Conservation (phyloP, 2,113 vertebrate genomes). For the Castor canadensis region DNA sequence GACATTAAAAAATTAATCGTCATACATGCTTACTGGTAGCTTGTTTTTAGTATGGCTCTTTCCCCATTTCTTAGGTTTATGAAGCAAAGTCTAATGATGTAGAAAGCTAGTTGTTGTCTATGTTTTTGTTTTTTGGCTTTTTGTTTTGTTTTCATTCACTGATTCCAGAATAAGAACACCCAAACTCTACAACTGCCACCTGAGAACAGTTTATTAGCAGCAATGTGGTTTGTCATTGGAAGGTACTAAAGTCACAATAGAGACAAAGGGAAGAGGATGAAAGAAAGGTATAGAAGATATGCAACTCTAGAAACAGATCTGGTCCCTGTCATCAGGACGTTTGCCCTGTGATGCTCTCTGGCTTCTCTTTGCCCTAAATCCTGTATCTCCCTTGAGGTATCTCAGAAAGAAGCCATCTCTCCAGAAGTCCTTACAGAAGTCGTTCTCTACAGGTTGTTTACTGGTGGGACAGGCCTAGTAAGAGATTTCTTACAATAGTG, state of each 20-base stretch:
- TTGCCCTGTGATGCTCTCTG: background rate
- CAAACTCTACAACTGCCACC: background rate
- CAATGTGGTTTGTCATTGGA: background rate
- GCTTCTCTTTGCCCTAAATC: background rate
- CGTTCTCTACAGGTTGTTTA: background rate
- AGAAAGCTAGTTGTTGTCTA: background rate
- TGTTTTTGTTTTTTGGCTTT: background rate
- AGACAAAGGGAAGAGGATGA: rapidly evolving
- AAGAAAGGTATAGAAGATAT: background rate
- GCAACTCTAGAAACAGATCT: background rate
- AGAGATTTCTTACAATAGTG: background rate
- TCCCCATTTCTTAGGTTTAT: background rate
- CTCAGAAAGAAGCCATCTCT: background rate
- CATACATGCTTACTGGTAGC: background rate
- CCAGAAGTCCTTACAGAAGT: background rate
- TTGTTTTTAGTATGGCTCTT: background rate
- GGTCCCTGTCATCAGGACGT: background rate
- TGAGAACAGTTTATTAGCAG: background rate
- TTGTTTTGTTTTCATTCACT: background rate
- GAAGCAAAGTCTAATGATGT: background rate
- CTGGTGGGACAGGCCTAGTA: background rate
- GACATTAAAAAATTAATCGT: background rate
- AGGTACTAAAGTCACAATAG: background rate
- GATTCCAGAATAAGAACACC: background rate
- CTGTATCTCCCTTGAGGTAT: background rate